Evolutionary conservation across 2,888 invertebrate genomes (phyloP), one percentile per base, ranked within the genome.

Genomic region (Sesamia inferens): DNA sequence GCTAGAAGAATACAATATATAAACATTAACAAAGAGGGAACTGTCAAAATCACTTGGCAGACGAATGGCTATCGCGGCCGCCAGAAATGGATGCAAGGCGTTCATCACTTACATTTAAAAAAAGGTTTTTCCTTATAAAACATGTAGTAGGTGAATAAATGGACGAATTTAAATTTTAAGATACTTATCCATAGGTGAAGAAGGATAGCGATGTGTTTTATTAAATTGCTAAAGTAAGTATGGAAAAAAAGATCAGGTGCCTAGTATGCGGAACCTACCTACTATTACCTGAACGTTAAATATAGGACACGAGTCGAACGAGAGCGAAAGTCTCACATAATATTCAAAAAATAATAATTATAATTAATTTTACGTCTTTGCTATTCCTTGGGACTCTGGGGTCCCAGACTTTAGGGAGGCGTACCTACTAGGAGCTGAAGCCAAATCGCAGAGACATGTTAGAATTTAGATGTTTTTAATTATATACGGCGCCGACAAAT

Each of bases 1-100:
- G 24, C 16, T 57, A 24, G 16, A 75, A 66, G 16, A 24, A 11
- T 48, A 76, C 39, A 57, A n/a, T n/a, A n/a, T n/a, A 65, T 55
- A 65, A 69, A 31, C 54, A 69, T 2, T 31, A 19, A 31, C 31
- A 54, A 42, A 76, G 24, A 11, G 11, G 24, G n/a, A 66, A 42
- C 16, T 19, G 31, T 8, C 13, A 22, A 14, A 31, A 67, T 58
- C 24, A 51, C 16, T 74, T 55, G 55, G 11, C 48, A 31, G 57
- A 76, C 8, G 5, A 2, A 57, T 57, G 42, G 19, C 42, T 66
- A n/a, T 57, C 19, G 8, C 24, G 48, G 24, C 44, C 13, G 14
- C 22, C 71, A 39, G 22, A n/a, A 47, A 13, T 7, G 19, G 14
- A 70, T 10, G 13, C 16, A 57, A 48, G 47, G 14, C 16, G 16